phyloP scores from a whole-genome alignment of 2,888 invertebrate species.

The Tetragnatha montana region DNA sequence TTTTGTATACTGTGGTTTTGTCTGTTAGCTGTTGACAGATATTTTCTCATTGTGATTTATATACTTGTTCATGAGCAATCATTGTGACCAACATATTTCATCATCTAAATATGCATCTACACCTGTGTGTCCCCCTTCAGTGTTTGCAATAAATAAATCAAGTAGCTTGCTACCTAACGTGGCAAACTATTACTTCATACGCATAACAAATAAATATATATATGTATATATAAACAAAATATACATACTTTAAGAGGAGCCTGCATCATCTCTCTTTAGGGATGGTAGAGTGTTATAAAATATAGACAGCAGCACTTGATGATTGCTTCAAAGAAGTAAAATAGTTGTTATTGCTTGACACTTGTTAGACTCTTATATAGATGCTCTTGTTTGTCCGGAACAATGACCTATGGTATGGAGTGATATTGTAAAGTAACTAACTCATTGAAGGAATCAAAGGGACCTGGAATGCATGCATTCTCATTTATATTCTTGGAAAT shows the following conservation, averaged over 20 bases:
- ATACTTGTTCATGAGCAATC: constrained; percentile 64
- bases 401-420: constrained; percentile 42
- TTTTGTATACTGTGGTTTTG: constrained; percentile 61
- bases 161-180: constrained; percentile 56
- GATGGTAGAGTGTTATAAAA: constrained; percentile 49
- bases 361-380: constrained; percentile 61
- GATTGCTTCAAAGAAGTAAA: constrained; percentile 35
- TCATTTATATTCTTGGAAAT: constrained; percentile 15
- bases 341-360: constrained; percentile 61
- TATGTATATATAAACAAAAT: constrained; percentile 26
- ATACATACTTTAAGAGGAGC: background rate
- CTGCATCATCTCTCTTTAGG: constrained; percentile 35
- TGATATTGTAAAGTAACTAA: constrained; percentile 17
- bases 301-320: constrained; percentile 23
- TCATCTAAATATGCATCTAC: constrained; percentile 43
- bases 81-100: constrained; percentile 53
- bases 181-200: constrained; percentile 45
- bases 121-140: constrained; percentile 53
- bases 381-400: constrained; percentile 48
- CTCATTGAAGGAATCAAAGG: constrained; percentile 1
- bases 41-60: constrained; percentile 67
- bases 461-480: constrained; percentile 5
- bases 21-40: constrained; percentile 63
- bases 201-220: constrained; percentile 26
- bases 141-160: constrained; percentile 61